Percentiles rank a stretch among this genome's conserved stretches.
Conservation (phyloP, 1,140 invertebrate species). For the Mycetomoellerius zeteki region DNA sequence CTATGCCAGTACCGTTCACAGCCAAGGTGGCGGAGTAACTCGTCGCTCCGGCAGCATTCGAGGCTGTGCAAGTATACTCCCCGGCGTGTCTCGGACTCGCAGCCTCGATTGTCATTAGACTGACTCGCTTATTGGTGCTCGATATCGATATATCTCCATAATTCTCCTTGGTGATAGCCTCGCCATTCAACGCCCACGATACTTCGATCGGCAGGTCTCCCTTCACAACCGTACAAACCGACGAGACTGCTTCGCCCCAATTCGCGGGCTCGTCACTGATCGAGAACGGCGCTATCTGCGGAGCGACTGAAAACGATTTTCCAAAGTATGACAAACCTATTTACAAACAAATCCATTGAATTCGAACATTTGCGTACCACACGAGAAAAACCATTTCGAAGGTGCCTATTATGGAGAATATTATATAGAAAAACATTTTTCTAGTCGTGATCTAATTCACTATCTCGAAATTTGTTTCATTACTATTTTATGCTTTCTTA, state of each 20-base stretch:
- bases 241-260: conserved; percentile 89
- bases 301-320: conserved; percentile 84
- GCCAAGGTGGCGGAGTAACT: conserved; percentile 90
- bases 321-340: conserved; percentile 7
- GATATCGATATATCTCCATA: conserved; percentile 73
- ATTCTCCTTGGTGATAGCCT: conserved; percentile 72
- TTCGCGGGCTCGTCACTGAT: conserved; percentile 89
- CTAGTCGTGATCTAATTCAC: background rate
- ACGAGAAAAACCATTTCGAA: background rate
- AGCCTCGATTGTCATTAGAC: conserved; percentile 92
- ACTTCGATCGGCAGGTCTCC: conserved; percentile 90
- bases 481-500: background rate
- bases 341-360: background rate
- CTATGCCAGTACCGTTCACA: conserved; percentile 89
- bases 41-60: conserved; percentile 90
- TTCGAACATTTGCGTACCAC: background rate
- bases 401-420: background rate
- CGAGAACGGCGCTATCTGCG: conserved; percentile 87
- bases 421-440: background rate
- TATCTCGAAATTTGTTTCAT: background rate
- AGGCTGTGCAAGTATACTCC: conserved; percentile 93
- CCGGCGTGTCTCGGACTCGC: conserved; percentile 92
- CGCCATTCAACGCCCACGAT: conserved; percentile 89
- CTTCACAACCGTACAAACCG: conserved; percentile 90
- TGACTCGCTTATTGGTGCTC: conserved; percentile 89